Conservation (phyloP, 2,113 vertebrate species). For the Seriola dumerili region DNA sequence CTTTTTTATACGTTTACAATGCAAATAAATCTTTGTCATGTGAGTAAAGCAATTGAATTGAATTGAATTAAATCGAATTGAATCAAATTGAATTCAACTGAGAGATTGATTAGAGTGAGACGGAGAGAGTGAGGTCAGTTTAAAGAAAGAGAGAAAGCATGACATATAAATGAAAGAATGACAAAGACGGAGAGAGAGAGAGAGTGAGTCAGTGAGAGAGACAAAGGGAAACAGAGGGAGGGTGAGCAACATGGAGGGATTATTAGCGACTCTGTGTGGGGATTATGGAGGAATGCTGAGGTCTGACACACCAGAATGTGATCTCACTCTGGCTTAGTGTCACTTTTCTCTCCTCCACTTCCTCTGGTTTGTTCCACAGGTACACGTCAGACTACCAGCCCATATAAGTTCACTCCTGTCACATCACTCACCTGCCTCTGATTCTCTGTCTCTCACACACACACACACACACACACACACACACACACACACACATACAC, state of each 20-base stretch:
- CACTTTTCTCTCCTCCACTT: conserved; percentile 54
- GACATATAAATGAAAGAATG: conserved; percentile 35
- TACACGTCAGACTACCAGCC: conserved; percentile 23
- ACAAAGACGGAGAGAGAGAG: conserved; percentile 31
- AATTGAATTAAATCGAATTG: neutral
- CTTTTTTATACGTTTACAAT: neutral
- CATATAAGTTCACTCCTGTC: conserved; percentile 40
- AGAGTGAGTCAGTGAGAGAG: conserved; percentile 42
- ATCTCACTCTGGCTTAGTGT: conserved; percentile 70
- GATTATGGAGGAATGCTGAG: conserved; percentile 72
- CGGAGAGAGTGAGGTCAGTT: conserved; percentile 29
- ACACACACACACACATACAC: neutral
- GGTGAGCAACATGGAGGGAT: conserved; percentile 68
- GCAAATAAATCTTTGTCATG: neutral
- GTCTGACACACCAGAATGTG: conserved; percentile 69
- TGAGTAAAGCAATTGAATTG: neutral
- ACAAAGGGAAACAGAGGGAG: conserved; percentile 56
- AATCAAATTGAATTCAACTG: neutral
- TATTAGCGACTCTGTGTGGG: conserved; percentile 66
- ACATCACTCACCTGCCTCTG: conserved; percentile 54
- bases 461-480: conserved; percentile 6
- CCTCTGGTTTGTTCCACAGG: conserved; percentile 46
- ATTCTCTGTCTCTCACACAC: conserved; percentile 11
- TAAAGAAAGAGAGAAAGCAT: conserved; percentile 31
- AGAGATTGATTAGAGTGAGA: neutral